Evolutionary conservation across 2,113 vertebrate species (phyloP).

Genomic region (Ranitomeya variabilis): DNA sequence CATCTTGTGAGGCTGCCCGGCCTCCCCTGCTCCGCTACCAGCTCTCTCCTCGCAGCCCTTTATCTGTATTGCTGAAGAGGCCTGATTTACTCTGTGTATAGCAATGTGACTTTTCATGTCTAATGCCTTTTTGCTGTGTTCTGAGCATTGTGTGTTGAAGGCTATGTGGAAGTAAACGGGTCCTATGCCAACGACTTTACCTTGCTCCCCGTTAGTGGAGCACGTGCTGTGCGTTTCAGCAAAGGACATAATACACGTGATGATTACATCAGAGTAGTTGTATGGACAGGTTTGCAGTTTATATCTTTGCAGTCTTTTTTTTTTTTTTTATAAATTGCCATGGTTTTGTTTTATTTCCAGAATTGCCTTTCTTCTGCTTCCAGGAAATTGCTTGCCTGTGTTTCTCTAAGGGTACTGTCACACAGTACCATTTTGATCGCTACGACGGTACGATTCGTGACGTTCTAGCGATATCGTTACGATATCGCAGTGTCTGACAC

Average conservation of each 20-base stretch:
- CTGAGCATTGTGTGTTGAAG: background rate
- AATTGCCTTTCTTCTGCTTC: background rate
- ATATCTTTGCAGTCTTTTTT: background rate
- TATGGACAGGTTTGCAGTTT: background rate
- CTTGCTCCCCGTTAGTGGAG: background rate
- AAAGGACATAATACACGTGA: background rate
- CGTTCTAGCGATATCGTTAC: too few relatives aligned
- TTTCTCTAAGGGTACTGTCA: too few relatives aligned
- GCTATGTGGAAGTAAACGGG: background rate
- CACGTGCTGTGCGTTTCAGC: background rate
- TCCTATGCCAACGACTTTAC: background rate
- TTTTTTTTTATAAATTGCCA: background rate
- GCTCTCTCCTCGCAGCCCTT: background rate
- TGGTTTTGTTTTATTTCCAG: background rate
- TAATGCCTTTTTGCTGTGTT: constrained; percentile 4
- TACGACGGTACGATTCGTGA: too few relatives aligned
- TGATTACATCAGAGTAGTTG: background rate
- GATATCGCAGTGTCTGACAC: too few relatives aligned
- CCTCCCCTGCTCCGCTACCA: background rate
- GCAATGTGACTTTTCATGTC: background rate
- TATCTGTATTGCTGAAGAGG: background rate
- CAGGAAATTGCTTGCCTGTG: background rate
- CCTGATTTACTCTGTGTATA: background rate
- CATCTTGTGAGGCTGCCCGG: background rate
- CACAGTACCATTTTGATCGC: too few relatives aligned